These are phyloP conservation scores for Zaprionus capensis DNA, from an alignment of 1,140 invertebrate species.

Conservation along the genomic window DNA sequence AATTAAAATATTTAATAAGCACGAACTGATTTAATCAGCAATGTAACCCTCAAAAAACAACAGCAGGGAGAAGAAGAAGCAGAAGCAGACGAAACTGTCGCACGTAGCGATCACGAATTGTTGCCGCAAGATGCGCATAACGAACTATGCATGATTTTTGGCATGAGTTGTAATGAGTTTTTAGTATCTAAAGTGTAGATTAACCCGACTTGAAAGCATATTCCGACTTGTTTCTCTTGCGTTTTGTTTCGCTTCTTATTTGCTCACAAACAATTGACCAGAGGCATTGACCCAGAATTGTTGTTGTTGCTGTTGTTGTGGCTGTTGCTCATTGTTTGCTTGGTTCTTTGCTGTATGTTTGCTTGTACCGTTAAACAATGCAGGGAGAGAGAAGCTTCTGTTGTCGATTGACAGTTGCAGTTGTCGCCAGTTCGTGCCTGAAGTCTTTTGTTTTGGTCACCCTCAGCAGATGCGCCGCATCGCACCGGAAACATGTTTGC, in stretches of 20 bases:
- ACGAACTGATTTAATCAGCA: constrained; percentile 47
- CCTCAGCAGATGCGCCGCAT: constrained; percentile 20
- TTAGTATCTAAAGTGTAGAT: constrained; percentile 1
- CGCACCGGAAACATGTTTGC: constrained; percentile 63
- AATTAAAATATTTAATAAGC: constrained; percentile 49
- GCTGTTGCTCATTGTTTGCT: constrained; percentile 26
- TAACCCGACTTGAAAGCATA: constrained; percentile 1
- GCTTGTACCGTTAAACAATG: constrained; percentile 35
- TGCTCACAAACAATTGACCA: constrained; percentile 28
- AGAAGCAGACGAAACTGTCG: background rate
- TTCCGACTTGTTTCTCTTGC: background rate
- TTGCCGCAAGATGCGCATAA: background rate
- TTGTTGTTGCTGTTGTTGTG: constrained; percentile 8
- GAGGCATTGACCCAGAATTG: constrained; percentile 51
- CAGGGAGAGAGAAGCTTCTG: constrained; percentile 24
- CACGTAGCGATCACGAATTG: background rate
- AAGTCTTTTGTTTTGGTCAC: constrained; percentile 52
- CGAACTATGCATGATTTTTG: background rate
- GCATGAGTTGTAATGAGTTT: background rate
- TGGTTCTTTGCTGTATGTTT: constrained; percentile 21
- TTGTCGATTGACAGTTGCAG: constrained; percentile 19
- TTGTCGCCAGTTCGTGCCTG: constrained; percentile 60
- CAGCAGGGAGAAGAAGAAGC: background rate
- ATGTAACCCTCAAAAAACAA: constrained; percentile 10
- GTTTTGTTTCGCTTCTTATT: constrained; percentile 10